Base-by-base conservation (phyloP, 2,113 vertebrate genomes). In the Pedionomus torquatus region DNA sequence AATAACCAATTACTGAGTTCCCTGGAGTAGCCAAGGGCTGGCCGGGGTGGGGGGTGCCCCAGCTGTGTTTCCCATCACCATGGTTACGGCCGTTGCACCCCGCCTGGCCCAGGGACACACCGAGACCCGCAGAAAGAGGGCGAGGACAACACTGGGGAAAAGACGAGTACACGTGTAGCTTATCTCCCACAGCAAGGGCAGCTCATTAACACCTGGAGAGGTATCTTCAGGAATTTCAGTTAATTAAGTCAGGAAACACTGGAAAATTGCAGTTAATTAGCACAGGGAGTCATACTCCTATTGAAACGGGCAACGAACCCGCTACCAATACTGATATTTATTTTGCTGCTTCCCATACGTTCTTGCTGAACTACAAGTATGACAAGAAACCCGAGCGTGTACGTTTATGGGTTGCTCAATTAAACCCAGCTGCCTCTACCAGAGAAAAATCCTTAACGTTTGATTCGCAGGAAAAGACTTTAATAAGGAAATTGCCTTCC, bases 1-100 rank as follows among this genome's bases (percentile, higher is more conserved):
- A 37, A 39, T 5, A 8, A 13, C 30, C 26, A 20, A 31, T 28
- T 43, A 19, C 26, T 2, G 26, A 58, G 58, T 58, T 16, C 35
- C 15, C 52, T 0, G 72, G 66, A 18, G 86, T 3, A 41, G 86
- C 19, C 5, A 7, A 16, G 43, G 17, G 74, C 31, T 14, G 52
- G 13, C 2, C 46, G 19, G 46, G 46, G 13, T 1, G 0, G 19
- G 49, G 15, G n/a, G 33, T 3, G 0, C 20, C 11, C 66, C 51
- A 5, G 13, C 13, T 80, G 10, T 11, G 11, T 12, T 21, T 30
- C 46, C 52, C 21, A 9, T 35, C 13, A 20, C 44, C 0, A 0
- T 23, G 65, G 60, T 55, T 79, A 66, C 7, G 1, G 60, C 55
- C 48, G 51, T 3, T 33, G n/a, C 17, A 33, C 43, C 23, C 26